Evolutionary conservation across 2,888 invertebrate genomes (phyloP).

Genomic region (Trichopria drosophilae): DNA sequence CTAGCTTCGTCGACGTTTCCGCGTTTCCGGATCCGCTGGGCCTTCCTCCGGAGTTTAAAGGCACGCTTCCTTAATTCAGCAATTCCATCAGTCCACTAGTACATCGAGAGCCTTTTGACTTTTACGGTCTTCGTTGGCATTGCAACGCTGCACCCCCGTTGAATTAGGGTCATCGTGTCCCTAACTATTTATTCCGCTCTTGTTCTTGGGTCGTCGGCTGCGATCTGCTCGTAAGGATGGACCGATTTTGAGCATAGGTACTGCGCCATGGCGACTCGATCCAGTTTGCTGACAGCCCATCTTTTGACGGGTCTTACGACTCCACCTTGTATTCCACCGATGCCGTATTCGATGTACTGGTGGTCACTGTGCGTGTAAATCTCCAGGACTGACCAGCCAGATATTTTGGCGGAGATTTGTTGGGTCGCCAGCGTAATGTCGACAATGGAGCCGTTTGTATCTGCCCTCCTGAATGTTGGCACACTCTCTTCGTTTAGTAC

Average conservation of each 20-base stretch:
- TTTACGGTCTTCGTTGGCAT: background rate
- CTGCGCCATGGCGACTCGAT: no score
- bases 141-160: background rate
- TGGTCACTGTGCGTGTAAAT: background rate
- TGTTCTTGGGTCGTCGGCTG: background rate
- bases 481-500: slow-evolving; percentile 13
- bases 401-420: background rate
- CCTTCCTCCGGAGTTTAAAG: background rate
- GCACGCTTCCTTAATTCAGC: background rate
- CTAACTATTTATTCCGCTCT: background rate
- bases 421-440: background rate
- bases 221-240: no score
- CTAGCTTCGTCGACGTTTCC: background rate
- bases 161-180: background rate
- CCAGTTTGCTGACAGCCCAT: no score
- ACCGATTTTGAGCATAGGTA: no score
- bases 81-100: background rate
- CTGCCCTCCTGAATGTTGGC: slow-evolving; percentile 20
- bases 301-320: no score
- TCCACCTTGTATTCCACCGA: no score
- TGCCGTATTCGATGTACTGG: background rate
- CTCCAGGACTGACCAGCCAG: background rate
- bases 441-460: background rate
- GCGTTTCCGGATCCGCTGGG: background rate
- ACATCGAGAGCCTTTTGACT: background rate